These are phyloP conservation scores for Sminthurinus aureus DNA, from an alignment of 2,888 invertebrate genomes.

Conservation along the genomic window DNA sequence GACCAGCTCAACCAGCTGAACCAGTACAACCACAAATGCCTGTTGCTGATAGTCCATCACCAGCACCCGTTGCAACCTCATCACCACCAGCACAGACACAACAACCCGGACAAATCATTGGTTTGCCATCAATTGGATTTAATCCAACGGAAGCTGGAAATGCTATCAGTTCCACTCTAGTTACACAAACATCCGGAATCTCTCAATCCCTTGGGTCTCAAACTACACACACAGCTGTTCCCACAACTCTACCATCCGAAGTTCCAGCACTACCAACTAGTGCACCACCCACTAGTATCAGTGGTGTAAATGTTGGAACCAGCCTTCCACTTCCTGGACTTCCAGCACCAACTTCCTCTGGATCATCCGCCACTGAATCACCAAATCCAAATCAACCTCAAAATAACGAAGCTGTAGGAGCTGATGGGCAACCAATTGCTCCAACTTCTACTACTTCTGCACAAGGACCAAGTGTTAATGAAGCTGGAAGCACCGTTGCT, in stretches of 20 bases:
- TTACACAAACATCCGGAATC: not conserved
- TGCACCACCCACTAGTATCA: not conserved
- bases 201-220: not conserved
- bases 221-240: constrained; percentile 8
- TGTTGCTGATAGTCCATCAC: not conserved
- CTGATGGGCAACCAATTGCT: not conserved
- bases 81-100: not conserved
- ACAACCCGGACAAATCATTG: not conserved
- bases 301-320: not conserved
- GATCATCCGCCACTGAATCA: not conserved
- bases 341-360: not conserved
- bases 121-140: not conserved
- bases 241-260: not conserved
- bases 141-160: not conserved
- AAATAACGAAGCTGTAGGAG: constrained; percentile 22
- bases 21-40: not conserved
- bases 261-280: not conserved
- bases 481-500: not conserved
- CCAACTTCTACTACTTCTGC: constrained; percentile 1
- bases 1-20: not conserved
- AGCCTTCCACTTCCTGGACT: not conserved
- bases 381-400: constrained; percentile 6
- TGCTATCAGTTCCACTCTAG: not conserved
- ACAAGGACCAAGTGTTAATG: not conserved
- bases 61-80: not conserved